A percentile compares a stretch with the other conserved stretches of the same genome.
These are phyloP conservation scores for Bufo gargarizans DNA, from an alignment of 2,113 vertebrate species.

Conservation along the genomic window DNA sequence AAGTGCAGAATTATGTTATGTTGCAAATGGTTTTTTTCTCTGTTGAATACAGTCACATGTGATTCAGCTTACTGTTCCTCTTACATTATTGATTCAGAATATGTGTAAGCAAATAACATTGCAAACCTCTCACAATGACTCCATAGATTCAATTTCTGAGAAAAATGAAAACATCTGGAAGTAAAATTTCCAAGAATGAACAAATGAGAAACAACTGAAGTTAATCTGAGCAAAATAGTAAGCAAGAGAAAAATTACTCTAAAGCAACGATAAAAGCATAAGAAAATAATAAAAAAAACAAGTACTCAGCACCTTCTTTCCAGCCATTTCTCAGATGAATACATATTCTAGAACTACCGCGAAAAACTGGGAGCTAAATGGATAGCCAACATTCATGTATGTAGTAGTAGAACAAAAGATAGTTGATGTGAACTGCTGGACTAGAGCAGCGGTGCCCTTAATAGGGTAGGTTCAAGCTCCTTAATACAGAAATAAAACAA, in stretches of 20 bases:
- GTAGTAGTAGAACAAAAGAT: too few relatives aligned
- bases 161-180: slow-evolving; percentile 15
- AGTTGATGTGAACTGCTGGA: too few relatives aligned
- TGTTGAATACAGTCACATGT: not conserved
- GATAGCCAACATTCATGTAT: not conserved
- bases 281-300: not conserved
- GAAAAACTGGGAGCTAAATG: not conserved
- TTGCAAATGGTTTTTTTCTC: not conserved
- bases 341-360: not conserved
- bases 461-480: too few relatives aligned
- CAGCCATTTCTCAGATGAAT: not conserved
- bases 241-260: not conserved
- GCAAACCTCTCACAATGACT: not conserved
- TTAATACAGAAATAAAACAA: too few relatives aligned
- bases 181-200: not conserved
- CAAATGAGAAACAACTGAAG: not conserved
- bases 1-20: not conserved
- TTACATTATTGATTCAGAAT: not conserved
- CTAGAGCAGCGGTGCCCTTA: too few relatives aligned
- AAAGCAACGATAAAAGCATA: not conserved
- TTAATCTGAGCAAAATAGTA: not conserved
- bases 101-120: not conserved
- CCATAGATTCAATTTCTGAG: not conserved
- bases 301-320: not conserved
- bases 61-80: not conserved